Evolutionary conservation across 2,113 vertebrate genomes (phyloP).

Genomic region (Chinchilla lanigera): DNA sequence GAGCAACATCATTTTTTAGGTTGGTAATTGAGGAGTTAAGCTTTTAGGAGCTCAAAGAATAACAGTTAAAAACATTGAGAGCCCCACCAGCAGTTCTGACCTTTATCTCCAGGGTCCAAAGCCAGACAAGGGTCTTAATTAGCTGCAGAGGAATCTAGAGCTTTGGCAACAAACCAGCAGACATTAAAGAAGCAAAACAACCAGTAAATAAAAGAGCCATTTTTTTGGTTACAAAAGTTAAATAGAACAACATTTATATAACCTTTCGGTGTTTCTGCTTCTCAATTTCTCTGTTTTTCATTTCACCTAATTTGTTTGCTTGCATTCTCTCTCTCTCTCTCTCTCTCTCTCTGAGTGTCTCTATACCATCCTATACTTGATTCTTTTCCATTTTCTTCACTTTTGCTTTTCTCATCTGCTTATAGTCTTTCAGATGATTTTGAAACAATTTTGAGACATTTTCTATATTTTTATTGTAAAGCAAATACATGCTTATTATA

Average conservation of each 20-base stretch:
- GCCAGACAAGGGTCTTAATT: slow-evolving; percentile 78
- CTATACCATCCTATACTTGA: neutral
- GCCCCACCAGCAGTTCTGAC: slow-evolving; percentile 61
- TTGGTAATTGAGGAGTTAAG: slow-evolving; percentile 77
- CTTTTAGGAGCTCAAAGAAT: slow-evolving; percentile 56
- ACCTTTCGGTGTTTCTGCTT: neutral
- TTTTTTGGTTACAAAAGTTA: neutral
- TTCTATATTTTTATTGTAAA: slow-evolving; percentile 27
- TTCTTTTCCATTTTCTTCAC: slow-evolving; percentile 15
- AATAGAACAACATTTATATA: slow-evolving; percentile 44
- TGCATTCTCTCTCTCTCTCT: neutral
- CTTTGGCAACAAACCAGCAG: slow-evolving; percentile 71
- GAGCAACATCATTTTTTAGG: slow-evolving; percentile 18
- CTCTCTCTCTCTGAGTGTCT: neutral
- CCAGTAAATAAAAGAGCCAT: slow-evolving; percentile 63
- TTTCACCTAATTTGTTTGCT: neutral
- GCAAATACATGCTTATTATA: neutral
- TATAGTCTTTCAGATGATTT: neutral
- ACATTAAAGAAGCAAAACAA: slow-evolving; percentile 63
- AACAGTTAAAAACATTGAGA: slow-evolving; percentile 34
- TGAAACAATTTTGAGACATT: neutral
- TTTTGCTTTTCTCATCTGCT: neutral
- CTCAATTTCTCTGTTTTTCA: neutral
- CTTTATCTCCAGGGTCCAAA: slow-evolving; percentile 76
- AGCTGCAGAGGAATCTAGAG: slow-evolving; percentile 71